These are phyloP conservation scores for Nymphalis io DNA, from an alignment of 1,140 invertebrate genomes.

Conservation along the genomic window DNA sequence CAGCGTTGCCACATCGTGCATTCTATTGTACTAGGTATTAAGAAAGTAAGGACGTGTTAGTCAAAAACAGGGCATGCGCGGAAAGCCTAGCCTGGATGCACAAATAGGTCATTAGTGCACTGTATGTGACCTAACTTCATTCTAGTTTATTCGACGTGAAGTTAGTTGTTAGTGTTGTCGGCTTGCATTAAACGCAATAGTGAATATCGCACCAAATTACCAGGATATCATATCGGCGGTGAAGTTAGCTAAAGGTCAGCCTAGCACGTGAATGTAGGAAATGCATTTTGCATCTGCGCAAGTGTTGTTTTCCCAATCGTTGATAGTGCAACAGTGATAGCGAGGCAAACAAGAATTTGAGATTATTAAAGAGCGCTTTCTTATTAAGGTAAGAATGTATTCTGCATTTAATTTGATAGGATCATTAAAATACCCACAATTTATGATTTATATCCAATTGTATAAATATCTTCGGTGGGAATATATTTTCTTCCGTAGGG, in stretches of 20 bases:
- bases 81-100: slow-evolving; percentile 23
- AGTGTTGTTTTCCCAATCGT: slow-evolving; percentile 31
- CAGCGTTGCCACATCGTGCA: slow-evolving; percentile 27
- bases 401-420: not conserved
- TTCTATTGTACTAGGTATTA: slow-evolving; percentile 32
- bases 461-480: not conserved
- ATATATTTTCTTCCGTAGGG: not conserved
- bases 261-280: slow-evolving; percentile 42
- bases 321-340: slow-evolving; percentile 12
- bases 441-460: not conserved
- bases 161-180: slow-evolving; percentile 17
- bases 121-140: slow-evolving; percentile 36
- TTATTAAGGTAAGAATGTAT: not conserved
- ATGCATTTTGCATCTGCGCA: slow-evolving; percentile 53
- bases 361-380: not conserved
- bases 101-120: slow-evolving; percentile 19
- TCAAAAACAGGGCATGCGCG: slow-evolving; percentile 45
- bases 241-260: slow-evolving; percentile 34
- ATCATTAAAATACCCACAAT: not conserved
- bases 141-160: slow-evolving; percentile 23
- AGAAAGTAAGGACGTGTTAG: slow-evolving; percentile 21
- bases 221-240: slow-evolving; percentile 41
- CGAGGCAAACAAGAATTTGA: slow-evolving; percentile 2
- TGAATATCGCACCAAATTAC: slow-evolving; percentile 46
- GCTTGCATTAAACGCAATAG: slow-evolving; percentile 23